These are phyloP conservation scores for Platyrinchus mystaceus DNA, from an alignment of 2,797 vertebrate species.

Conservation along the genomic window DNA sequence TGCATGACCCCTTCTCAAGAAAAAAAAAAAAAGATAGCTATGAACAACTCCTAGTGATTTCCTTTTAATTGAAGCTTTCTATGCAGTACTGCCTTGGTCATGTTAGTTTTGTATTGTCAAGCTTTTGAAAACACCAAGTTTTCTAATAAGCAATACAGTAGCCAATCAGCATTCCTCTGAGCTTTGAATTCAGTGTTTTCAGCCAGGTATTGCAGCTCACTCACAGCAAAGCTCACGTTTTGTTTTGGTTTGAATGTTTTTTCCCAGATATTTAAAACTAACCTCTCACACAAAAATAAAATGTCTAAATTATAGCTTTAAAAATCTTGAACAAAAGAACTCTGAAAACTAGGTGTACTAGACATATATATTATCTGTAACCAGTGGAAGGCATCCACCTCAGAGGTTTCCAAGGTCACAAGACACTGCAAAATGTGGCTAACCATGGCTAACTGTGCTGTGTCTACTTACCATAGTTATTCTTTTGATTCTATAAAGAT, in stretches of 20 bases:
- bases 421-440: background rate
- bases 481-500: background rate
- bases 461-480: background rate
- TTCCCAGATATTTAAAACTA: background rate
- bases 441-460: background rate
- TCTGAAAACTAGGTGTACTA: background rate
- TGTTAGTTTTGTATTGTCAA: background rate
- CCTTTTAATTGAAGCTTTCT: background rate
- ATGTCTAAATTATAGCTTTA: background rate
- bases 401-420: background rate
- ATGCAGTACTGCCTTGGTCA: background rate
- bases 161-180: background rate
- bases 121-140: background rate
- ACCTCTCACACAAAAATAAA: background rate
- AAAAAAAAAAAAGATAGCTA: background rate
- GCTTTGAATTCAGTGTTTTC: background rate
- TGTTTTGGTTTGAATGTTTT: background rate
- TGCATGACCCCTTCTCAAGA: conserved; percentile 22
- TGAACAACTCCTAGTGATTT: background rate
- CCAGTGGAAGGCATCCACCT: background rate
- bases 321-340: background rate
- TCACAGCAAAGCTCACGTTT: background rate
- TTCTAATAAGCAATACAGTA: background rate
- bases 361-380: background rate
- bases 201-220: background rate